A percentile compares a stretch with the other conserved stretches of the same genome.
phyloP scores from a whole-genome alignment of 2,888 invertebrate species.

The Amphipyra berbera region DNA sequence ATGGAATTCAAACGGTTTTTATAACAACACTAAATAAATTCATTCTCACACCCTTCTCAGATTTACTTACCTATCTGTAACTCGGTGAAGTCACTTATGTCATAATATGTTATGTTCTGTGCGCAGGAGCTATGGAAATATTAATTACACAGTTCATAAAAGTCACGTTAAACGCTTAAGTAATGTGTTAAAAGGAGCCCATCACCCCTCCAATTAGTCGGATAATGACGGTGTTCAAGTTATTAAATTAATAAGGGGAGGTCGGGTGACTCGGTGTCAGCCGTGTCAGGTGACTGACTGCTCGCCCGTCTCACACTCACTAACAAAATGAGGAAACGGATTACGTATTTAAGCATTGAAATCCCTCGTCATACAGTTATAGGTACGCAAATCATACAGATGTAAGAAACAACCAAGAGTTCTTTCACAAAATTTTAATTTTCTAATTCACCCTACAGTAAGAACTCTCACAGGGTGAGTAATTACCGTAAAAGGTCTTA shows the following conservation, averaged over 20 bases:
- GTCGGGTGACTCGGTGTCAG: constrained; percentile 74
- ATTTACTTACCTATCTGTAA: too few species aligned
- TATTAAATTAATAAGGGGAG: constrained; percentile 89
- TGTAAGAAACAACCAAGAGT: constrained; percentile 83
- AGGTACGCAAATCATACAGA: constrained; percentile 61
- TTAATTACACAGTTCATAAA: constrained; percentile 87
- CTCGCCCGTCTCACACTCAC: constrained; percentile 37
- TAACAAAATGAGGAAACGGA: constrained; percentile 6
- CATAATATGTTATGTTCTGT: constrained; percentile 34
- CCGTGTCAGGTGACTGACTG: constrained; percentile 73
- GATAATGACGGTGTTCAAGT: constrained; percentile 87
- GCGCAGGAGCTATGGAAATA: constrained; percentile 66
- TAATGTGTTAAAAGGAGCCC: constrained; percentile 86
- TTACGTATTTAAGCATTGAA: constrained; percentile 1
- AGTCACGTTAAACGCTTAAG: constrained; percentile 84
- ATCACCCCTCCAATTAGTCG: constrained; percentile 88
- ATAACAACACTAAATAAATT: neutral
- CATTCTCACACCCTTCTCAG: neutral
- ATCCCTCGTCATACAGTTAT: constrained; percentile 35
- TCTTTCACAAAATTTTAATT: constrained; percentile 86
- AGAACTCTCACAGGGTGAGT: constrained; percentile 72
- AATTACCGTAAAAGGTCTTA: constrained; percentile 89
- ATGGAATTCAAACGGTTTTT: neutral
- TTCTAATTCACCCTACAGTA: constrained; percentile 82
- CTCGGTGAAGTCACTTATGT: constrained; percentile 3